Percentiles rank a stretch among this genome's conserved stretches.
phyloP scores from a whole-genome alignment of 2,113 vertebrate genomes.

The Pelecanoides urinatrix region DNA sequence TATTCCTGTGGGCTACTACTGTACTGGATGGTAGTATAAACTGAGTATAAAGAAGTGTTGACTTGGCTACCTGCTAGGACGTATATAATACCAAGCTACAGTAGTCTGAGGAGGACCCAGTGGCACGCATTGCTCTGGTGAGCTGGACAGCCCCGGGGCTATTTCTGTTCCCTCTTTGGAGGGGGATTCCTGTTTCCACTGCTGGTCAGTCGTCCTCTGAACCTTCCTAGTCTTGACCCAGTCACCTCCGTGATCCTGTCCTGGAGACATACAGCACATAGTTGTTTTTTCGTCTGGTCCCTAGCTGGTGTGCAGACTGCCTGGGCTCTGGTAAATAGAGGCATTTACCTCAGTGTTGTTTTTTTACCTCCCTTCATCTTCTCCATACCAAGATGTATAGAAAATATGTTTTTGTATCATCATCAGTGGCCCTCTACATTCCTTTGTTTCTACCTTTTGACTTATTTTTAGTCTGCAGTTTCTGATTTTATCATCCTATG shows the following conservation, averaged over 20 bases:
- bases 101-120: background rate
- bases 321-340: background rate
- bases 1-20: background rate
- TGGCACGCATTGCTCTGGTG: accelerated
- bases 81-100: accelerated
- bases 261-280: accelerated
- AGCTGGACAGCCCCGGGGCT: background rate
- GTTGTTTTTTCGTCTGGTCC: background rate
- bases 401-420: background rate
- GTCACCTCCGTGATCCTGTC: background rate
- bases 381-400: background rate
- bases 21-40: accelerated
- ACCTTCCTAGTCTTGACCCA: background rate
- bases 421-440: background rate
- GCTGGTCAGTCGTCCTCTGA: background rate
- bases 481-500: background rate
- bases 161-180: background rate
- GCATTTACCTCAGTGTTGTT: background rate
- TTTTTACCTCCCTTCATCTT: background rate
- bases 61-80: accelerated
- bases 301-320: background rate
- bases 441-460: background rate
- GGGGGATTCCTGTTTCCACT: background rate
- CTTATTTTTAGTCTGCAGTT: background rate
- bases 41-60: background rate